Conservation (phyloP, 2,888 invertebrate species). For the Apeira syringaria region DNA sequence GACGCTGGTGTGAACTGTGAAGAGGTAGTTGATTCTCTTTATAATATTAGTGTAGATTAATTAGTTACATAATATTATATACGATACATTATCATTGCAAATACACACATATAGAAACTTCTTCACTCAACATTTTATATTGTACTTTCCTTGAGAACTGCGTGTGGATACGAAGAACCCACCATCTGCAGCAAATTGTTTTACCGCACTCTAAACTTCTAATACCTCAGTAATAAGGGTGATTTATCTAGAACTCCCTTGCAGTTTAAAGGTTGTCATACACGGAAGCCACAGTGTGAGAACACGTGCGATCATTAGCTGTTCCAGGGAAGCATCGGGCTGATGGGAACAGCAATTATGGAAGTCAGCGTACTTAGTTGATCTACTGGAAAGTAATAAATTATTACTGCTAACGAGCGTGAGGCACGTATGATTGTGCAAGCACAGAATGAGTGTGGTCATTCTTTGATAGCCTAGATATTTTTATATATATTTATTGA, state of each 20-base stretch:
- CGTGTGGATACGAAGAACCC: slow-evolving; percentile 11
- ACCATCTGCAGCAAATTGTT: slow-evolving; percentile 2
- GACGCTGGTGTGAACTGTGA: too few relatives aligned
- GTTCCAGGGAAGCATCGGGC: slow-evolving; percentile 57
- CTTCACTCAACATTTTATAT: slow-evolving; percentile 7
- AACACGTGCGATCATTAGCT: slow-evolving; percentile 69
- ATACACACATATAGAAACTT: neutral
- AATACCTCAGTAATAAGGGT: slow-evolving; percentile 7
- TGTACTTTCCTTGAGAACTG: slow-evolving; percentile 13
- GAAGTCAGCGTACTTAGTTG: slow-evolving; percentile 36
- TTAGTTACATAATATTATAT: too few relatives aligned
- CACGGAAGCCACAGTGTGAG: slow-evolving; percentile 60
- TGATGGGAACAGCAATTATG: slow-evolving; percentile 61
- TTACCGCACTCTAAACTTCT: slow-evolving; percentile 7
- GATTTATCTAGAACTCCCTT: neutral
- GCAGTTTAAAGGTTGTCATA: slow-evolving; percentile 26
- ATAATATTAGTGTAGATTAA: too few relatives aligned
- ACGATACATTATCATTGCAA: too few relatives aligned
- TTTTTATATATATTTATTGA: too few relatives aligned
- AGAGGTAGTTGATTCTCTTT: too few relatives aligned
- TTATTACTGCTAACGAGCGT: slow-evolving; percentile 9
- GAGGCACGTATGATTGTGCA: neutral
- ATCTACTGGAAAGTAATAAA: slow-evolving; percentile 16
- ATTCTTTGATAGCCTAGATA: too few relatives aligned
- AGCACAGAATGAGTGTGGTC: too few relatives aligned